Evolutionary conservation across 2,797 vertebrate genomes (phyloP).

Genomic region (Phalanger gymnotis): DNA sequence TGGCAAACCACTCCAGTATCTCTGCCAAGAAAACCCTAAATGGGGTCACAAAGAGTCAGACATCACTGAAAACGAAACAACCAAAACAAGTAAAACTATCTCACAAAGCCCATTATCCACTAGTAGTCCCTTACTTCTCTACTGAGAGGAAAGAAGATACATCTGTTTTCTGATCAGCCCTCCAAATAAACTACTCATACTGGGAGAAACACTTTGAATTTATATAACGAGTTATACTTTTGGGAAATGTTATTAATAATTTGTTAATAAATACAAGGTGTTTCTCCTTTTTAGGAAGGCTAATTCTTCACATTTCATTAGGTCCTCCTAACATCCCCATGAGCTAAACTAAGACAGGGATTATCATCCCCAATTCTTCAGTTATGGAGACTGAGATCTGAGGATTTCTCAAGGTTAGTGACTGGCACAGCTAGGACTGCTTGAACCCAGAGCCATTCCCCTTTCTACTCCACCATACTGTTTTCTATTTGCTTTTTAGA

Average conservation of each 20-base stretch:
- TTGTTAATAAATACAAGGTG: neutral
- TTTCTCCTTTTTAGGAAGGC: neutral
- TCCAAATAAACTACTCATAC: neutral
- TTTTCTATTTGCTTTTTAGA: too few species aligned
- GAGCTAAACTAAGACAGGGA: neutral
- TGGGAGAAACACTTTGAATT: neutral
- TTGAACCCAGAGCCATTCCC: neutral
- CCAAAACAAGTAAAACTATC: neutral
- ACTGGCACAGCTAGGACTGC: neutral
- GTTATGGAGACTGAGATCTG: neutral
- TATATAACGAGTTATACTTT: neutral
- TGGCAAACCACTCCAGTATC: neutral
- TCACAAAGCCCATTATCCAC: neutral
- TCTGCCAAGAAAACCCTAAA: neutral
- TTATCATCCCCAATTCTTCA: neutral
- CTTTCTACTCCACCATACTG: neutral
- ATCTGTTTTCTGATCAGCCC: neutral
- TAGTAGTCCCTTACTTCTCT: neutral
- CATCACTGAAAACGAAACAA: neutral
- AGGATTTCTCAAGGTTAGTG: neutral
- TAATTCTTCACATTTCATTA: neutral
- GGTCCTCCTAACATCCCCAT: neutral
- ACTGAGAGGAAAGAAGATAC: neutral
- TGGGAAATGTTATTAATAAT: neutral
- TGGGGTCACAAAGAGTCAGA: too few species aligned